Evolutionary conservation across 2,113 vertebrate species (phyloP).

Genomic region (Synodontis membranacea): DNA sequence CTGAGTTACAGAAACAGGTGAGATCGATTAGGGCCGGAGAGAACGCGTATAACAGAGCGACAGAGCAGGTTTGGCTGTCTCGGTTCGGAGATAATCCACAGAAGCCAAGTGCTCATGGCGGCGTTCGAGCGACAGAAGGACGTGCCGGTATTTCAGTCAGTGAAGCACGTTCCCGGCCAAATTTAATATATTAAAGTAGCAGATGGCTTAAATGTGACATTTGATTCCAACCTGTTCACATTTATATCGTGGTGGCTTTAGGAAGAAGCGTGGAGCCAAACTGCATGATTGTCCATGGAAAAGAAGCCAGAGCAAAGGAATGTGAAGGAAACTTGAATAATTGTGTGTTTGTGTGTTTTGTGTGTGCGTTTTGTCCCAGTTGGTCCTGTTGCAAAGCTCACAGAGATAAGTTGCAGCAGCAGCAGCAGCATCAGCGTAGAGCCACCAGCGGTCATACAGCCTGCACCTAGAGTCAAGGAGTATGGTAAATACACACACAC

Average conservation of each 20-base stretch:
- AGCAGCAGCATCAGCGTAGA: constrained; percentile 52
- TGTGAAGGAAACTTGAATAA: not conserved
- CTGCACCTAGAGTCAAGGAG: constrained; percentile 81
- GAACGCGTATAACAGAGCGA: not conserved
- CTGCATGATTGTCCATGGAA: not conserved
- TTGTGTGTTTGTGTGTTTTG: not conserved
- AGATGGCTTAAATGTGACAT: constrained; percentile 40
- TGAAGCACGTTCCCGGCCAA: constrained; percentile 10
- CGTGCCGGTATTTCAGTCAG: constrained; percentile 18
- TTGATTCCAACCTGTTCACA: constrained; percentile 32
- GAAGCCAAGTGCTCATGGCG: not conserved
- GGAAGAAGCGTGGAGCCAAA: constrained; percentile 23
- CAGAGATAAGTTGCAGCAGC: constrained; percentile 67
- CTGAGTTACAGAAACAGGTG: not conserved
- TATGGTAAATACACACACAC: constrained; percentile 71
- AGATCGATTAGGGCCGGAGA: not conserved
- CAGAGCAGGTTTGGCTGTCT: not conserved
- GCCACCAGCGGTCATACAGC: constrained; percentile 76
- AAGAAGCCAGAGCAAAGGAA: constrained; percentile 24
- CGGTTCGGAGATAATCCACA: not conserved
- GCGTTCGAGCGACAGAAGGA: not conserved
- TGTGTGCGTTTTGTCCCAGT: constrained; percentile 24
- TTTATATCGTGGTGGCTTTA: not conserved
- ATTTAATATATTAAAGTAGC: constrained; percentile 38
- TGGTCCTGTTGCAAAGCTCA: constrained; percentile 68